Evolutionary conservation across 2,113 vertebrate species (phyloP), one percentile per base, ranked within the genome.

Genomic region (Gobio gobio): DNA sequence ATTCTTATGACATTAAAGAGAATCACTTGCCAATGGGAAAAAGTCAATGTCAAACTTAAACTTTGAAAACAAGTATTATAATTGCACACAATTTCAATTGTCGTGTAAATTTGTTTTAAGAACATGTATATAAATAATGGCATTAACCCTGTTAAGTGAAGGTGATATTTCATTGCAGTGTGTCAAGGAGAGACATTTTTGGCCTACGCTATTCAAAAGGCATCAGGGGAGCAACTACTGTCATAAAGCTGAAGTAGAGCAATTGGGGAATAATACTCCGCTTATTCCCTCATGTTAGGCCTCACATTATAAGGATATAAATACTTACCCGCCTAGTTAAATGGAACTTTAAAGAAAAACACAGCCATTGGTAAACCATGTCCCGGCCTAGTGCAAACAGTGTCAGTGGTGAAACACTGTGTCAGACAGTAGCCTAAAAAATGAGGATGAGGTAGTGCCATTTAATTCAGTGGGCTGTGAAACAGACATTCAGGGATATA

Each of bases 291-390:
- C 59, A 36, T 78, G 61, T 77, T 51, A 14, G 45, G 22, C 58
- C 22, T 77, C 74, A 58, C 49, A 43, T 85, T 85, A 87, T 61
- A 73, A 85, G 54, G 56, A 58, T 81, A 74, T 84, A 78, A 78
- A 83, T 84, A 88, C n/a, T n/a, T 63, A 88, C 40, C 66, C n/a
- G 26, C 51, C 6, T 33, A 86, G 70, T 76, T 84, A 86, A 56
- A 24, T 58, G 70, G 47, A 75, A 43, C 72, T 14, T 24, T 76
- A 73, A 68, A 73, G 14, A 43, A 84, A 49, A 85, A 74, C 26
- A 58, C n/a, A 59, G 12, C 43, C 36, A 22, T 8, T 79, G 56
- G 51, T 77, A 78, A 78, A 61, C n/a, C 47, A 10, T 54, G 66
- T 75, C 66, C 33, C 1, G 54, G 36, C 58, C 56, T 56, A 72